A percentile compares a stretch with the other conserved stretches of the same genome.
phyloP scores from a whole-genome alignment of 2,888 invertebrate species.

The Fragum fragum region DNA sequence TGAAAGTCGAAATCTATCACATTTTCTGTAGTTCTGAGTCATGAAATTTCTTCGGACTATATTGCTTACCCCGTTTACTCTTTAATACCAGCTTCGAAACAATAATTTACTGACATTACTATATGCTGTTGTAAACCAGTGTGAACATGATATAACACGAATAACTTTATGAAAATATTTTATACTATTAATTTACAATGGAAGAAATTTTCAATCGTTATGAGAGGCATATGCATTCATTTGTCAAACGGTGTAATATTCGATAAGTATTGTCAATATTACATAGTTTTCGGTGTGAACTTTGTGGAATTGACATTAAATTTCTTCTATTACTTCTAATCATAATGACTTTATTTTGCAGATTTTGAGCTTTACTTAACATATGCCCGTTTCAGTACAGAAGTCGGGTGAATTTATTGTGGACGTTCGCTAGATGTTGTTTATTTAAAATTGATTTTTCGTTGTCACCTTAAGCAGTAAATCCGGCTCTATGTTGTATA shows the following conservation, averaged over 20 bases:
- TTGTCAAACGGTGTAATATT: too few species aligned
- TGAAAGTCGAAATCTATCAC: too few species aligned
- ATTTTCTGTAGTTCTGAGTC: neutral
- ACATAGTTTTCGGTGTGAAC: too few species aligned
- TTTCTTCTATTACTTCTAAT: neutral
- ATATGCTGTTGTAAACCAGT: constrained; percentile 28
- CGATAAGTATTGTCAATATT: too few species aligned
- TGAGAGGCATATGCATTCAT: too few species aligned
- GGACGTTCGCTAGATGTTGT: constrained; percentile 26
- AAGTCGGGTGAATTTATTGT: constrained; percentile 9
- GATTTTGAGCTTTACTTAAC: constrained; percentile 25
- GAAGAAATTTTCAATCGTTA: too few species aligned
- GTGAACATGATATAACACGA: constrained; percentile 22
- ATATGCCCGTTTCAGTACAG: constrained; percentile 9
- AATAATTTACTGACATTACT: constrained; percentile 15
- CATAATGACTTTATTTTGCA: constrained; percentile 24
- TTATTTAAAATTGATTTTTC: constrained; percentile 7
- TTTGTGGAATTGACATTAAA: too few species aligned
- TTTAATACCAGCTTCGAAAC: neutral
- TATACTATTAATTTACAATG: too few species aligned
- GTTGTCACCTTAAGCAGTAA: constrained; percentile 11
- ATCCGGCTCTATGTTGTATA: constrained; percentile 21
- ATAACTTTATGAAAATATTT: neutral
- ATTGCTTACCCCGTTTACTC: constrained; percentile 3
- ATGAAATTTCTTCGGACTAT: neutral